These are phyloP conservation scores for Fulica atra DNA, from an alignment of 2,113 vertebrate species.

Conservation along the genomic window DNA sequence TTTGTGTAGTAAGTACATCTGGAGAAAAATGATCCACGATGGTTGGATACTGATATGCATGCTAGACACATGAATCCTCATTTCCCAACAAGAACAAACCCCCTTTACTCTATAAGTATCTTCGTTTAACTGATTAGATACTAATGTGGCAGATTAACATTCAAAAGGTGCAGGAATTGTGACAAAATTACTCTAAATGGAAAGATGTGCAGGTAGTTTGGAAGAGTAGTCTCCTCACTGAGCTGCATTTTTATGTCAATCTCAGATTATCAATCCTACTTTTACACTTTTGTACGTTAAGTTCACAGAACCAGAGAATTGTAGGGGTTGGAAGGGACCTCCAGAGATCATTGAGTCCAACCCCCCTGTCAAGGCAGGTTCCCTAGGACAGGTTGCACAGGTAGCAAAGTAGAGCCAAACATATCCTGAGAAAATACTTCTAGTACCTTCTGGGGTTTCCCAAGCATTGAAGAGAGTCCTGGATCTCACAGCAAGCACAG, in stretches of 20 bases:
- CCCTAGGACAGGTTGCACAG: no score
- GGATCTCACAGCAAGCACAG: not conserved
- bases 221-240: not conserved
- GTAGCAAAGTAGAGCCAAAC: not conserved
- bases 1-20: not conserved
- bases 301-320: not conserved
- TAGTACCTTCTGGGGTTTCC: not conserved
- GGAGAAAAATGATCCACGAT: not conserved
- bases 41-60: not conserved
- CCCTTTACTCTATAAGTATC: not conserved
- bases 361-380: no score
- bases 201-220: not conserved
- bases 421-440: rapidly evolving
- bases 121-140: not conserved
- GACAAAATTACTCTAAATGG: not conserved
- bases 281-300: not conserved
- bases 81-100: not conserved
- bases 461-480: not conserved
- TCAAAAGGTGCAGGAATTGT: not conserved
- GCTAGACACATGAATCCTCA: not conserved
- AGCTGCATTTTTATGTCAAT: not conserved
- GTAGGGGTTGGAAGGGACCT: no score
- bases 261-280: not conserved
- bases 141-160: not conserved
- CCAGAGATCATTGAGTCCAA: no score